Conservation (phyloP, 2,797 vertebrate species). For the Coregonus ussuriensis region DNA sequence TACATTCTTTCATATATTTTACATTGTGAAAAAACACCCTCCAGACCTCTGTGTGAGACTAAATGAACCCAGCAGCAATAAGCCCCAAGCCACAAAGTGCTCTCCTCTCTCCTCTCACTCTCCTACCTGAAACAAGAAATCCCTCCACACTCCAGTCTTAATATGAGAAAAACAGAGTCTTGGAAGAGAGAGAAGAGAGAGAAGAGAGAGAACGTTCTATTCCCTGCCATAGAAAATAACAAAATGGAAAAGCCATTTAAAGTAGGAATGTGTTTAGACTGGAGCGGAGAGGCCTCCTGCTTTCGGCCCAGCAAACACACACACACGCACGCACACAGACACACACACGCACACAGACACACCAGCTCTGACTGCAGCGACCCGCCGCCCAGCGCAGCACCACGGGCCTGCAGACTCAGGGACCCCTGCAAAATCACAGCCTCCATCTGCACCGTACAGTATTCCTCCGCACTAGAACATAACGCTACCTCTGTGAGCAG, state of each 20-base stretch:
- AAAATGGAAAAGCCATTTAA: constrained; percentile 50
- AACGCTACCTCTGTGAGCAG: neutral
- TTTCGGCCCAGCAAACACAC: neutral
- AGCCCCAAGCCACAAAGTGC: too few species aligned
- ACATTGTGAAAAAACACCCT: too few species aligned
- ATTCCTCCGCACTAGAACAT: neutral
- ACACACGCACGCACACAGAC: too few species aligned
- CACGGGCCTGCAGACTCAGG: neutral
- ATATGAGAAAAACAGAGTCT: neutral
- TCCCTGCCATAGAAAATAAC: constrained; percentile 45
- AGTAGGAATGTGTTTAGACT: constrained; percentile 37
- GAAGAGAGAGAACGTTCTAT: constrained; percentile 4
- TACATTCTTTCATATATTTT: too few species aligned
- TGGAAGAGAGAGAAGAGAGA: constrained; percentile 14
- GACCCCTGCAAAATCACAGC: neutral
- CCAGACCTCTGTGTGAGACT: too few species aligned
- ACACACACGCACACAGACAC: too few species aligned
- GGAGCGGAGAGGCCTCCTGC: constrained; percentile 12
- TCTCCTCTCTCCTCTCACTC: neutral
- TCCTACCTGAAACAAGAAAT: neutral
- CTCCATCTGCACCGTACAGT: neutral
- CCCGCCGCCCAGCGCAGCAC: neutral
- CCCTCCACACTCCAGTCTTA: too few species aligned
- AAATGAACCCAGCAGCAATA: too few species aligned
- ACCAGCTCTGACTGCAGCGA: constrained; percentile 4